Evolutionary conservation across 2,113 vertebrate genomes (phyloP).

Genomic region (Ammodytes marinus): DNA sequence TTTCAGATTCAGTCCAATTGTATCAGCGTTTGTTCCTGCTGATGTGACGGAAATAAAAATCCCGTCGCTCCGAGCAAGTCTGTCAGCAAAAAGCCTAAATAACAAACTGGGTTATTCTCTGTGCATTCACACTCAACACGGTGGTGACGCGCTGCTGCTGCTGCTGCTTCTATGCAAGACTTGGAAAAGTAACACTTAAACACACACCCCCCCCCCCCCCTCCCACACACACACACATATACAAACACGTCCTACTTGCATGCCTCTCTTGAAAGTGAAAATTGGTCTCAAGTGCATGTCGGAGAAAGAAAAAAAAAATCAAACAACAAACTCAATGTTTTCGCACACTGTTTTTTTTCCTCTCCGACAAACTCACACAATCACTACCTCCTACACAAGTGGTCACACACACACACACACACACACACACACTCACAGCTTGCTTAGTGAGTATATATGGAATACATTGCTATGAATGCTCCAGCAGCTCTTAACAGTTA

Average conservation of each 20-base stretch:
- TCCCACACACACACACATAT: not conserved
- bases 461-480: constrained; percentile 24
- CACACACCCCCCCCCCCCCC: not conserved
- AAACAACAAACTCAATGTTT: not conserved
- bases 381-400: not conserved
- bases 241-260: not conserved
- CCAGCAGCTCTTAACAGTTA: constrained; percentile 28
- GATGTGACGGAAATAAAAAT: constrained; percentile 20
- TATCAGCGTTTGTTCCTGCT: constrained; percentile 36
- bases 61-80: constrained; percentile 8
- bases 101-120: not conserved
- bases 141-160: constrained; percentile 10
- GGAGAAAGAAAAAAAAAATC: not conserved
- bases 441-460: constrained; percentile 4
- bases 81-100: constrained; percentile 40
- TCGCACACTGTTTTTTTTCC: constrained; percentile 12
- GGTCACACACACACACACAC: not conserved
- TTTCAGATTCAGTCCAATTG: not conserved
- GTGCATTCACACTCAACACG: constrained; percentile 11
- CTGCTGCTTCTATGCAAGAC: constrained; percentile 12
- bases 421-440: constrained; percentile 10
- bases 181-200: constrained; percentile 6
- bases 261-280: constrained; percentile 34
- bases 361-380: not conserved
- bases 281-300: constrained; percentile 38